These are phyloP conservation scores for Anhinga anhinga DNA, from an alignment of 2,113 vertebrate genomes.

Conservation along the genomic window DNA sequence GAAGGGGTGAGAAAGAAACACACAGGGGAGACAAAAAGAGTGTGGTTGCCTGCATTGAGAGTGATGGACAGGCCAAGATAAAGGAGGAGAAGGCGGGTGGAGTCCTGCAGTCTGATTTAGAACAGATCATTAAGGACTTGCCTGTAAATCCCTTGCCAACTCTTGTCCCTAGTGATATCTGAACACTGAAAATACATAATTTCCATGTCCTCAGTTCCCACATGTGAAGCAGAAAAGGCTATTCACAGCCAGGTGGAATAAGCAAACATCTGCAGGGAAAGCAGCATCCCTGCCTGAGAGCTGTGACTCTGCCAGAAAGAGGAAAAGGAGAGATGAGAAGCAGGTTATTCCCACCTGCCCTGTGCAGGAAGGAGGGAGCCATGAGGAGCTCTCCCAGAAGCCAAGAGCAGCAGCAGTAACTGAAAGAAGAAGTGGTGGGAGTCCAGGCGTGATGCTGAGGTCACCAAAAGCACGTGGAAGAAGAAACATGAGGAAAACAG, in stretches of 20 bases:
- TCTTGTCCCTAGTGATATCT: neutral
- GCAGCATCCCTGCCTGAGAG: neutral
- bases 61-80: neutral
- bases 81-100: neutral
- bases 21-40: neutral
- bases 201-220: neutral
- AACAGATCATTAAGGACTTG: neutral
- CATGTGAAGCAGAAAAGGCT: neutral
- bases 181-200: neutral
- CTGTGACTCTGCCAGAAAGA: neutral
- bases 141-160: neutral
- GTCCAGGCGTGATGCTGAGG: neutral
- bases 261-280: neutral
- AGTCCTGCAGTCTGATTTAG: neutral
- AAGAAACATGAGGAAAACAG: neutral
- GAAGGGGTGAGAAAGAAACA: neutral
- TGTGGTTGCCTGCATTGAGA: neutral
- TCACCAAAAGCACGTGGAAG: neutral
- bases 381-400: neutral
- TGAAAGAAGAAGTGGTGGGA: neutral
- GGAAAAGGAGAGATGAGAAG: neutral
- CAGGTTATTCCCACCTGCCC: neutral
- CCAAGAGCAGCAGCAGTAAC: neutral
- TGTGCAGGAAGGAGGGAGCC: neutral
- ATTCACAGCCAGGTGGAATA: neutral